These are phyloP conservation scores for Tetraneura akinire DNA, from an alignment of 1,140 invertebrate genomes.

Conservation along the genomic window DNA sequence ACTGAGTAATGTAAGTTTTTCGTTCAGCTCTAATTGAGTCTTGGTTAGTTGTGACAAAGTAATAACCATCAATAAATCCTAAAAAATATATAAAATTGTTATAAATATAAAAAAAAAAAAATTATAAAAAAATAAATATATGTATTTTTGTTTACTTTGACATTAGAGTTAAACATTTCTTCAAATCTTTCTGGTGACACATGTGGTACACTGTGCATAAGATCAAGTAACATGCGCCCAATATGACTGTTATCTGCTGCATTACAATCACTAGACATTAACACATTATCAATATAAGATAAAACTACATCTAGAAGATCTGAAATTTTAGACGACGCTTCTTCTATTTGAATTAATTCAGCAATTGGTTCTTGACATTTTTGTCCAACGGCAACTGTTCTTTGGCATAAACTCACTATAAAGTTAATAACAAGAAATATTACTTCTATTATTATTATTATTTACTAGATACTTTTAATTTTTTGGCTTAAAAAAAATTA, in stretches of 20 bases:
- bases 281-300: constrained; percentile 85
- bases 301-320: constrained; percentile 78
- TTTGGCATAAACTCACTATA: constrained; percentile 72
- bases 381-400: constrained; percentile 63
- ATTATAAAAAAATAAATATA: no score
- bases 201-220: constrained; percentile 87
- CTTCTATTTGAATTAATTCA: constrained; percentile 83
- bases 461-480: no score
- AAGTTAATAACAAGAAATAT: background rate
- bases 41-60: constrained; percentile 94
- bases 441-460: no score
- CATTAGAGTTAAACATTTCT: constrained; percentile 92
- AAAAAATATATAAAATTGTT: constrained; percentile 54
- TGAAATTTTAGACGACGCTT: constrained; percentile 76
- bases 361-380: constrained; percentile 65
- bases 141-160: constrained; percentile 67
- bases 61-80: constrained; percentile 94
- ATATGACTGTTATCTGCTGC: constrained; percentile 59
- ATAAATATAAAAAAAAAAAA: no score
- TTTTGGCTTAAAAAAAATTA: no score
- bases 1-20: constrained; percentile 83
- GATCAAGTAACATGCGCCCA: constrained; percentile 81
- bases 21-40: constrained; percentile 91
- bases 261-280: constrained; percentile 71
- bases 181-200: constrained; percentile 89